A percentile compares a stretch with the other conserved stretches of the same genome.
Evolutionary conservation across 2,113 vertebrate genomes (phyloP).

Genomic region (Verasper variegatus): DNA sequence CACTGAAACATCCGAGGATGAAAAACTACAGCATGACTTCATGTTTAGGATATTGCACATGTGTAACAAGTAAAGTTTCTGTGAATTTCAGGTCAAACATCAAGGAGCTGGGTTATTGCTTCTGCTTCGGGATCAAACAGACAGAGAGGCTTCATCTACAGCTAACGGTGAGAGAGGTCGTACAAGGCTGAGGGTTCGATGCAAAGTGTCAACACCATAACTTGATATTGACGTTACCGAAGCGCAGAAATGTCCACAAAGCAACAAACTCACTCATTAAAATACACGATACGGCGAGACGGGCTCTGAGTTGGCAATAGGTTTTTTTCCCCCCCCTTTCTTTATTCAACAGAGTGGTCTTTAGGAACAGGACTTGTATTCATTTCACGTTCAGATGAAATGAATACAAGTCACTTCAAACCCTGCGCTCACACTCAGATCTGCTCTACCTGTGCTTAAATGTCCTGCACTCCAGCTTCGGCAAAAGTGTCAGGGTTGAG

Average conservation of each 20-base stretch:
- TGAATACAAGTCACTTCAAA: no score
- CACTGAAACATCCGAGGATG: constrained; percentile 39
- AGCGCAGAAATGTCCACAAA: constrained; percentile 29
- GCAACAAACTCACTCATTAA: constrained; percentile 10
- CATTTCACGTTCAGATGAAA: neutral
- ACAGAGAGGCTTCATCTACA: constrained; percentile 11
- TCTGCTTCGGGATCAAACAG: constrained; percentile 29
- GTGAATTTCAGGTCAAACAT: constrained; percentile 12
- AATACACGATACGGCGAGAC: constrained; percentile 10
- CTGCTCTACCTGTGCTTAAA: no score
- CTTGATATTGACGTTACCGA: constrained; percentile 22
- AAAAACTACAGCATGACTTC: constrained; percentile 55
- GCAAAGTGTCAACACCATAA: constrained; percentile 24
- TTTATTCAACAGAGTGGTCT: no score
- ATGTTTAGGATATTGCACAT: constrained; percentile 59
- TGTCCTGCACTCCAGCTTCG: no score
- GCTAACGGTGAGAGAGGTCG: constrained; percentile 10
- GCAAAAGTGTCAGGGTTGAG: no score
- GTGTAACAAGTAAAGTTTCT: constrained; percentile 21
- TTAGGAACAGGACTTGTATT: no score
- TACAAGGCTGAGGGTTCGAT: constrained; percentile 21
- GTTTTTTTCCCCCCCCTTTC: no score
- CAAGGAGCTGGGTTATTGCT: constrained; percentile 57
- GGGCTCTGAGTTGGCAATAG: constrained; percentile 34
- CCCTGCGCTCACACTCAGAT: no score